Percentiles rank a stretch among this genome's conserved stretches.
These are phyloP conservation scores for Mallotus villosus DNA, from an alignment of 2,797 vertebrate genomes.

Conservation along the genomic window DNA sequence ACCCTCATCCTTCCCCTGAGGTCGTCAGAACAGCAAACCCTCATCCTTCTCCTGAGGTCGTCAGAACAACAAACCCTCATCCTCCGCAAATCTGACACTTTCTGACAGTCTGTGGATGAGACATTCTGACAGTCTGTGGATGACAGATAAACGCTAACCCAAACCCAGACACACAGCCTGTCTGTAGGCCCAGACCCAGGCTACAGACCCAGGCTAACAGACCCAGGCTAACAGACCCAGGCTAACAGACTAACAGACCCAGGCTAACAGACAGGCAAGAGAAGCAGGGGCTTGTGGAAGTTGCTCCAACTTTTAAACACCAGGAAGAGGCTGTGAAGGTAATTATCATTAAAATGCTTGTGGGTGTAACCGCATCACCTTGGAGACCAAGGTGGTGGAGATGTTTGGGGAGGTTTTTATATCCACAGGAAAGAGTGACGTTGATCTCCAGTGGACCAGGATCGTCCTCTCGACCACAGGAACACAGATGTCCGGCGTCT, in stretches of 20 bases:
- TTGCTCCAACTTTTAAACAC: constrained; percentile 45
- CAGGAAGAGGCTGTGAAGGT: constrained; percentile 53
- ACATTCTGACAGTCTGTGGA: constrained; percentile 12
- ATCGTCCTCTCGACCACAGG: constrained; percentile 38
- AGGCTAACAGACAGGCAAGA: neutral
- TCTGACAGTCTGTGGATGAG: constrained; percentile 10
- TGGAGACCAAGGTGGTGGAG: constrained; percentile 52
- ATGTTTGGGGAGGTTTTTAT: constrained; percentile 56
- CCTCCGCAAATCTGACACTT: too few relatives aligned
- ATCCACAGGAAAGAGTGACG: constrained; percentile 51
- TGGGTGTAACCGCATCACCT: constrained; percentile 18
- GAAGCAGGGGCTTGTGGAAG: constrained; percentile 19
- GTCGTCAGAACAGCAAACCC: too few relatives aligned
- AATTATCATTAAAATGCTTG: constrained; percentile 4
- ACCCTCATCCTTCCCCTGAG: too few relatives aligned
- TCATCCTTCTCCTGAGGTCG: too few relatives aligned
- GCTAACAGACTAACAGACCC: too few relatives aligned
- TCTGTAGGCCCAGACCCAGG: constrained; percentile 18
- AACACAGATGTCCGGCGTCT: constrained; percentile 62
- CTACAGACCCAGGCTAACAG: neutral
- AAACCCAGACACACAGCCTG: too few relatives aligned
- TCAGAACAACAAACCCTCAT: too few relatives aligned
- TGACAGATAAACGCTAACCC: constrained; percentile 8
- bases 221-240: too few relatives aligned
- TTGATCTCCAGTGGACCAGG: constrained; percentile 39